Percentiles rank a stretch among this genome's conserved stretches.
These are phyloP conservation scores for Diadema setosum DNA, from an alignment of 35 echinoderm and acorn worm species.

Conservation along the genomic window DNA sequence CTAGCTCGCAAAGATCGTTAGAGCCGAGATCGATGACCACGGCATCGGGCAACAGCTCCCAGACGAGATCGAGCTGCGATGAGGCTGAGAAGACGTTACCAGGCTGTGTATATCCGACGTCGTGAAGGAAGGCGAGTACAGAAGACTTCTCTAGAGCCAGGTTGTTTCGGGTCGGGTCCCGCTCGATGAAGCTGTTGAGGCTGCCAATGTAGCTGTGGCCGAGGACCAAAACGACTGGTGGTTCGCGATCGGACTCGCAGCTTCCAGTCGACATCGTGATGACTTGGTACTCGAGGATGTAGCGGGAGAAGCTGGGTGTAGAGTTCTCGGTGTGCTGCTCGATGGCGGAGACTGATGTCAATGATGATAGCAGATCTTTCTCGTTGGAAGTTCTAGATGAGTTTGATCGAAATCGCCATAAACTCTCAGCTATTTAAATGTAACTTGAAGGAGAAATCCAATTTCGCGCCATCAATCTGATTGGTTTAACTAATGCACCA, in stretches of 20 bases:
- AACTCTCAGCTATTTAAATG: no score
- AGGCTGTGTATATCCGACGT: background rate
- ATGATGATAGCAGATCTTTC: no score
- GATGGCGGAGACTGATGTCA: no score
- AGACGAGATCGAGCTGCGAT: background rate
- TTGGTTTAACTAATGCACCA: no score
- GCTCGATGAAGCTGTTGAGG: background rate
- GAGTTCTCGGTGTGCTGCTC: no score
- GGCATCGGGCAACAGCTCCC: background rate
- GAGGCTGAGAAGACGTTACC: background rate
- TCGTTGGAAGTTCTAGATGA: no score
- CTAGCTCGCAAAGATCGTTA: background rate
- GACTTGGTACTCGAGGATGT: no score
- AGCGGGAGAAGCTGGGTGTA: no score
- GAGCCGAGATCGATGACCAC: slow-evolving; percentile 8
- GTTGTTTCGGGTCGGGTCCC: background rate
- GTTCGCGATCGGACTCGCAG: background rate
- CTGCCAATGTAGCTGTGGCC: background rate
- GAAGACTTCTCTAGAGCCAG: background rate
- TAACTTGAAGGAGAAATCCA: no score
- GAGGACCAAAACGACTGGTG: background rate
- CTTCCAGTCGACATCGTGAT: background rate
- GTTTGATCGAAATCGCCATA: no score
- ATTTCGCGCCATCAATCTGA: no score
- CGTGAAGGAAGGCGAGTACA: background rate